These are phyloP conservation scores for Drosophila mimetica DNA, from an alignment of 2,888 invertebrate species.

Conservation along the genomic window DNA sequence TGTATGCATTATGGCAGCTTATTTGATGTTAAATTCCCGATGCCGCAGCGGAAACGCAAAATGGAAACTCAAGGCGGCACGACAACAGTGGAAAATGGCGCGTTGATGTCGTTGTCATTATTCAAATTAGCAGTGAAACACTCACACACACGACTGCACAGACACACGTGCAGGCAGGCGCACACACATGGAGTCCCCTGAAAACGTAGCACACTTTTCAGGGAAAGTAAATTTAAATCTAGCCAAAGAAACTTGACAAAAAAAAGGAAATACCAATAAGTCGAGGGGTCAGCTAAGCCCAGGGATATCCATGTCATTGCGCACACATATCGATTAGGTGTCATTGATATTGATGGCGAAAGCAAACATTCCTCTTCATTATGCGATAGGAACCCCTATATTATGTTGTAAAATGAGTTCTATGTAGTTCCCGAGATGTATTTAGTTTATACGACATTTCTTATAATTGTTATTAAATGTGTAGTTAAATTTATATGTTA, in stretches of 20 bases:
- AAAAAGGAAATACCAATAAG: conserved; percentile 59
- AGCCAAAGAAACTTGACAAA: conserved; percentile 12
- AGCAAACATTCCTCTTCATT: conserved; percentile 16
- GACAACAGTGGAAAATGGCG: conserved; percentile 72
- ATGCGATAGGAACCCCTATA: too few species aligned
- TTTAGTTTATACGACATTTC: too few species aligned
- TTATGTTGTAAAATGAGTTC: too few species aligned
- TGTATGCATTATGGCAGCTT: conserved; percentile 28
- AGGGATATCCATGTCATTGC: conserved; percentile 8
- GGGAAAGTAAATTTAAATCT: conserved; percentile 40
- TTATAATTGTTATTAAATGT: too few species aligned
- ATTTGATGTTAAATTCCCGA: conserved; percentile 52
- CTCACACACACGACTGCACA: conserved; percentile 51
- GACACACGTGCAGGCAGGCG: conserved; percentile 11
- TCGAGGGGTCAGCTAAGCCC: conserved; percentile 48
- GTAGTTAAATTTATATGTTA: too few species aligned
- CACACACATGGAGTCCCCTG: conserved; percentile 16
- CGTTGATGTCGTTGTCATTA: conserved; percentile 78
- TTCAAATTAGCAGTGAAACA: conserved; percentile 76
- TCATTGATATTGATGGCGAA: conserved; percentile 2
- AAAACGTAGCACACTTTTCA: conserved; percentile 60
- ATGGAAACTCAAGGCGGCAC: conserved; percentile 43
- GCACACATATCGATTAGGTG: conserved; percentile 31
- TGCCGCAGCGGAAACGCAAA: conserved; percentile 66
- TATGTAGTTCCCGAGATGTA: too few species aligned